Evolutionary conservation across 2,113 vertebrate genomes (phyloP), one percentile per base, ranked within the genome.

Genomic region (Actinemys pallida): DNA sequence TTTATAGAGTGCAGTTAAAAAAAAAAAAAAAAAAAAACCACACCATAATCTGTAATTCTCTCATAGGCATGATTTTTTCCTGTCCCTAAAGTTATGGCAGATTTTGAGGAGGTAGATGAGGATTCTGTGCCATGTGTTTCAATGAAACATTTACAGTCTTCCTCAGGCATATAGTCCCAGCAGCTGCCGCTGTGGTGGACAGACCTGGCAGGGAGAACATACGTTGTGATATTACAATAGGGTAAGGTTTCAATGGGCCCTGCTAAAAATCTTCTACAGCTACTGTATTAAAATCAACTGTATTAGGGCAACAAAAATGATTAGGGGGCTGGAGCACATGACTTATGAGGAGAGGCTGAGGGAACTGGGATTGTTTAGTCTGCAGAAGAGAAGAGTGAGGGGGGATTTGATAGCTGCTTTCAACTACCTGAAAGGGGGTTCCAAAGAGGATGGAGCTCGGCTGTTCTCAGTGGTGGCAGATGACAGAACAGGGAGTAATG

Each of bases 1-100:
- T 19, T n/a, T 89, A 85, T 95, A 97, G 87, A 31, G 76, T 4
- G n/a, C 19, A 72, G 19, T n/a, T 72, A 72, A 72, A 69, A 69
- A n/a, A 69, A 20, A 35, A 10, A 39, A 10, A 39, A 39, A 39
- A 39, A 39, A 39, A n/a, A 69, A 42, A 42, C 39, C 1, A 7
- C 8, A 20, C 35, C 17, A 59, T 59, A 29, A 29, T 59, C 5
- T 27, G 57, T n/a, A n/a, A 72, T 72, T 39, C 20, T 69, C 65
- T n/a, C 13, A 29, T 12, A 4, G 12, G 20, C 62, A 31, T 69
- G 62, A 35, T 65, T n/a, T 69, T 81, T 84, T 45, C 87, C 93
- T 78, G 95, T 93, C 88, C 85, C 52, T 17, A 85, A 3, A 1
- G 24, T 0, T 20, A 86, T 86, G 57, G 54, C 1, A 35, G 81